Conservation (phyloP, 2,888 invertebrate genomes). For the Isotomurus palustris region DNA sequence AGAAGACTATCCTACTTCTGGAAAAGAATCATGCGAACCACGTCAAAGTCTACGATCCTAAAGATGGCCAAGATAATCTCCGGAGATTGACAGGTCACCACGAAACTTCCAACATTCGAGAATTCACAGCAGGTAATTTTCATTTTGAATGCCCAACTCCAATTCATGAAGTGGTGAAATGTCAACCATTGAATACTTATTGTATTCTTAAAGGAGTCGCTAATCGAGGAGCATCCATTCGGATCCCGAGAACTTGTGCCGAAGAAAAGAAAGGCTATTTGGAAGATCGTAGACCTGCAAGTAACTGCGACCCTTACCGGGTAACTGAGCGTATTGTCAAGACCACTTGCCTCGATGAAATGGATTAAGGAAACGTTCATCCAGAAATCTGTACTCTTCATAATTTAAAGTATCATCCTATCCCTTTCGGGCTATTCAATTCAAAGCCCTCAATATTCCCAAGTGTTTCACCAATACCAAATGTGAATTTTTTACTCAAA, state of each 20-base stretch:
- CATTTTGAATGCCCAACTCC: neutral
- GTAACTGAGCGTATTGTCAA: conserved; percentile 78
- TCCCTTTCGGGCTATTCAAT: neutral
- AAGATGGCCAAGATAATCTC: conserved; percentile 93
- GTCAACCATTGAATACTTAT: neutral
- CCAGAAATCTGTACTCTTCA: neutral
- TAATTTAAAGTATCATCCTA: neutral
- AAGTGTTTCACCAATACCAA: neutral
- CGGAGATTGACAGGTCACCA: conserved; percentile 89
- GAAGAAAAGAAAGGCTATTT: conserved; percentile 91
- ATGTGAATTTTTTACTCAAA: no score
- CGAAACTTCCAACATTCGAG: conserved; percentile 95
- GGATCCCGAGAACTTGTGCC: conserved; percentile 85
- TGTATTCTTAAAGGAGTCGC: conserved; percentile 61
- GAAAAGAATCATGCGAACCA: conserved; percentile 87
- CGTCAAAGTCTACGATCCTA: conserved; percentile 93
- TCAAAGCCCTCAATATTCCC: no score
- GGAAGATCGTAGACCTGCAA: conserved; percentile 88
- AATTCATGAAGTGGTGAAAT: neutral
- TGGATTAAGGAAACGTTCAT: neutral
- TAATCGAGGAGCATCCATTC: conserved; percentile 87
- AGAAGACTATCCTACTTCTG: conserved; percentile 90
- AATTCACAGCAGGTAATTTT: conserved; percentile 76
- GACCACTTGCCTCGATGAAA: conserved; percentile 65
- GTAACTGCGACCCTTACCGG: conserved; percentile 87